Percentiles rank a stretch among this genome's conserved stretches.
phyloP scores from a whole-genome alignment of 2,888 invertebrate species.

The Pardosa pseudoannulata region DNA sequence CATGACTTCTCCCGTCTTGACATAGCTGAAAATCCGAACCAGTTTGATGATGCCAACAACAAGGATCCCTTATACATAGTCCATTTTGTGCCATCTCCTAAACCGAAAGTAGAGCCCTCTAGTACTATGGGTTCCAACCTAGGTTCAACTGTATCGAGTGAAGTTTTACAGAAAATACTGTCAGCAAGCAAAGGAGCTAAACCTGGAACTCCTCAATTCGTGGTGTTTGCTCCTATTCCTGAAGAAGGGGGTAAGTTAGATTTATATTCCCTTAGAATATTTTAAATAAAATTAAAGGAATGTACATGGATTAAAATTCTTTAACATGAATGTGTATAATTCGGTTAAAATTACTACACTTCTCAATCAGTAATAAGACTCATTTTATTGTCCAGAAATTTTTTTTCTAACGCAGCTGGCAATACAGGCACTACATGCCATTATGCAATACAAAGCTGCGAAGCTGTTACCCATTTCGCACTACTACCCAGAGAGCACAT shows the following conservation, averaged over 20 bases:
- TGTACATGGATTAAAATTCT: too few species aligned
- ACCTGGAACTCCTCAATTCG: slow-evolving; percentile 67
- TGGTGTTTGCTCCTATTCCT: slow-evolving; percentile 57
- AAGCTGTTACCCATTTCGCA: too few species aligned
- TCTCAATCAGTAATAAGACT: too few species aligned
- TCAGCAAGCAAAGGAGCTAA: slow-evolving; percentile 57
- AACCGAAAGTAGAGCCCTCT: slow-evolving; percentile 42
- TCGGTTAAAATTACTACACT: too few species aligned
- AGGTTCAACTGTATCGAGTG: slow-evolving; percentile 38
- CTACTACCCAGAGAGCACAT: too few species aligned
- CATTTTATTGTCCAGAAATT: too few species aligned
- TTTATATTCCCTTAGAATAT: too few species aligned
- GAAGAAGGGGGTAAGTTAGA: slow-evolving; percentile 39
- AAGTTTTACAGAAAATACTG: slow-evolving; percentile 56
- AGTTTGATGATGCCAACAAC: slow-evolving; percentile 31
- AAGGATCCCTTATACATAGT: slow-evolving; percentile 67
- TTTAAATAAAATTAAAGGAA: too few species aligned
- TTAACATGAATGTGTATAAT: too few species aligned
- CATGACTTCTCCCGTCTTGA: slow-evolving; percentile 35
- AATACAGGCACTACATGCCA: too few species aligned
- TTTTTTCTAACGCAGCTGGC: too few species aligned
- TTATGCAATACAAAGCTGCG: too few species aligned
- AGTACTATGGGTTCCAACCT: slow-evolving; percentile 25
- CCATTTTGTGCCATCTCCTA: slow-evolving; percentile 65
- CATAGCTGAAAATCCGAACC: slow-evolving; percentile 8